phyloP scores from a whole-genome alignment of 2,797 vertebrate genomes.

The Rallus crepitans region DNA sequence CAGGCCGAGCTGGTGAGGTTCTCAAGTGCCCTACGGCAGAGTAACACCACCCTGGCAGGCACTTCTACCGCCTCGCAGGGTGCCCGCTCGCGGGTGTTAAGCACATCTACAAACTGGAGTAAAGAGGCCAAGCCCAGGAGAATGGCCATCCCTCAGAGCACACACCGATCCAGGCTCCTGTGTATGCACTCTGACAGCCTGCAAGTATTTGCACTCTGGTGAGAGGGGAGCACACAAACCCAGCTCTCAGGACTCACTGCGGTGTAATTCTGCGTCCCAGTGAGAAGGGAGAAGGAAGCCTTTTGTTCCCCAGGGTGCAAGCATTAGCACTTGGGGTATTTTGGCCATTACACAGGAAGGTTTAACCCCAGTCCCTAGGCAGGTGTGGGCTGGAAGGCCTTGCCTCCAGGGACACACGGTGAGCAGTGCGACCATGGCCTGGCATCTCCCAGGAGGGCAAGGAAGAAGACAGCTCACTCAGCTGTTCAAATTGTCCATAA shows the following conservation, averaged over 20 bases:
- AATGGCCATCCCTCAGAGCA: background rate
- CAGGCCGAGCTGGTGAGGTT: background rate
- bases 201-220: fast-evolving
- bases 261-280: fast-evolving
- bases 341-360: background rate
- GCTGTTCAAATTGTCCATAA: background rate
- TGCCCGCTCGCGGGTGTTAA: background rate
- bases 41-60: background rate
- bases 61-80: background rate
- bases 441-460: background rate
- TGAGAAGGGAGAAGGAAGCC: fast-evolving
- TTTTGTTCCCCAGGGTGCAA: background rate
- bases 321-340: fast-evolving
- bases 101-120: background rate
- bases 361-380: background rate
- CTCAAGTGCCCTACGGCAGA: background rate
- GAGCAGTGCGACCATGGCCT: background rate
- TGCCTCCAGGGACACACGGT: background rate
- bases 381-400: background rate
- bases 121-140: background rate
- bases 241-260: background rate
- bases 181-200: fast-evolving
- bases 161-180: fast-evolving
- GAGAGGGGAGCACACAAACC: background rate
- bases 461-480: background rate